Base-by-base conservation (phyloP, 2,888 invertebrate species). In the Drosophila limbata region DNA sequence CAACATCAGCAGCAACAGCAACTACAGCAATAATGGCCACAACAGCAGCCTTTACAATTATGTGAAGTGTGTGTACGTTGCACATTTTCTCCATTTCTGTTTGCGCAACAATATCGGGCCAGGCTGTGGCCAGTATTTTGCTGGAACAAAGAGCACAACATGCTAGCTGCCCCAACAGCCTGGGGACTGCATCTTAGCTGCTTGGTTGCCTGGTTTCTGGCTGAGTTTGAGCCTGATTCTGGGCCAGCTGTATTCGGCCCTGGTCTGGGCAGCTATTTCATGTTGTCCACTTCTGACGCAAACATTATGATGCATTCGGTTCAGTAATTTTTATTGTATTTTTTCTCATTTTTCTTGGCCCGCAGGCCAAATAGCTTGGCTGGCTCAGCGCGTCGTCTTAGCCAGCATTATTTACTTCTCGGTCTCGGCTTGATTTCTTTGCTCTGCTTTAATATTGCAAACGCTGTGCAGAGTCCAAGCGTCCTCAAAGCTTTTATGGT, bases 301-400 rank as follows among this genome's bases (percentile, higher is more conserved):
- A 88, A 85, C 88, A 88, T 85, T 85, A 85, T 88, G 84, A 85
- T 88, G 86, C 84, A 88, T 85, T 85, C 81, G 84, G 79, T 83
- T 79, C 81, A 83, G 88, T 85, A 85, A 85, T 85, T 88, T 85
- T 85, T 85, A 88, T 85, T 83, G 79, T 85, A 88, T 85, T 79
- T 84, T 81, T 80, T 76, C 61, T 60, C 55, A 64, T 72, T 72
- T 80, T 77, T 52, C 75, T 68, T 69, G 40, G 67, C 69, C 63
- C 66, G 72, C 44, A 25, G 45, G 25, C 42, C n/a, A n/a, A n/a
- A n/a, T 56, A n/a, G 31, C 33, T 15, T 10, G 76, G 55, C 66
- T 63, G 56, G 62, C 50, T 60, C 52, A 64, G 60, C 47, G 40
- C 13, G 28, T 35, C 47, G 51, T 61, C 63, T 55, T 44, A 48